A percentile compares a stretch with the other conserved stretches of the same genome.
phyloP scores from a whole-genome alignment of 2,797 vertebrate genomes.

The Parambassis ranga region DNA sequence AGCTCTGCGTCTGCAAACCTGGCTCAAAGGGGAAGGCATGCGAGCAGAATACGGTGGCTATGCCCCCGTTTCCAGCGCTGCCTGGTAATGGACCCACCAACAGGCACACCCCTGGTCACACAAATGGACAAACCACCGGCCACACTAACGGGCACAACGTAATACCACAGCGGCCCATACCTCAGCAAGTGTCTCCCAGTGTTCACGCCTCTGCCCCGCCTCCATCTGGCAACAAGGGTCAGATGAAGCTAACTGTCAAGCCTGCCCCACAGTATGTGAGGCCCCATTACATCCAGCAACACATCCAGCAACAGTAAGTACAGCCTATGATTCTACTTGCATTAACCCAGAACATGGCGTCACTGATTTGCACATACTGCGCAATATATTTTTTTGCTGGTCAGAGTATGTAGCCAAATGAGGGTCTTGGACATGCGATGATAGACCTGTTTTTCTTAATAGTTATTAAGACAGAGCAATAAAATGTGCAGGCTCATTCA shows the following conservation, averaged over 20 bases:
- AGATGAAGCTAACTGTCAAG: conserved; percentile 92
- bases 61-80: conserved; percentile 71
- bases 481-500: no score
- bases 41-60: conserved; percentile 79
- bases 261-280: conserved; percentile 81
- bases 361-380: no score
- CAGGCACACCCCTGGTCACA: conserved; percentile 60
- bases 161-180: conserved; percentile 83
- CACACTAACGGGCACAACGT: conserved; percentile 71
- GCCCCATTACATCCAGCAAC: conserved; percentile 86
- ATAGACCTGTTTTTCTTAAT: no score
- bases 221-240: conserved; percentile 80
- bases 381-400: no score
- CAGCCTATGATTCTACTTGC: neutral
- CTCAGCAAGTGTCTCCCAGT: conserved; percentile 83
- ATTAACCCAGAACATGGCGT: neutral
- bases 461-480: no score
- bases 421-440: no score
- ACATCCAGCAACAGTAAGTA: conserved; percentile 92
- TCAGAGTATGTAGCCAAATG: no score
- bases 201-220: conserved; percentile 58
- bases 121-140: conserved; percentile 46
- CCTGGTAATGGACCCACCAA: conserved; percentile 67
- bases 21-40: conserved; percentile 92
- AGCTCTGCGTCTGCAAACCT: conserved; percentile 94